Base-by-base conservation (phyloP, 2,888 invertebrate species). In the Pachycephus smyrnensis region DNA sequence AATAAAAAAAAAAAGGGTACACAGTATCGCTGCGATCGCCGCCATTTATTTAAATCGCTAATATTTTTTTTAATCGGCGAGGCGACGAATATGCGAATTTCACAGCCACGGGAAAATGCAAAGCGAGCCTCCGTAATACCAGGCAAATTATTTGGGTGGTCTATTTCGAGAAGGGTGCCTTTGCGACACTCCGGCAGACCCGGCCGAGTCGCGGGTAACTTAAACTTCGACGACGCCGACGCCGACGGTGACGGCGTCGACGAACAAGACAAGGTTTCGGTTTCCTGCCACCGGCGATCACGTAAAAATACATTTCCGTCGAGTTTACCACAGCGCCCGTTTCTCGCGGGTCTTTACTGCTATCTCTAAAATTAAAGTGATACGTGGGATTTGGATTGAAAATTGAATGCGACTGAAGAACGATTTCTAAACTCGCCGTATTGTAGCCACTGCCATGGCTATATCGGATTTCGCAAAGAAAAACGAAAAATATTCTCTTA, bases 61-160 rank as follows among this genome's bases (percentile, higher is more conserved):
- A 55, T 9, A 55, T 9, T 55, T 23, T 37, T 55, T 55, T 55
- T 23, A 6, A 55, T 23, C 9, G 55, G 6, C 23, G 9, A 55
- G 15, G 2, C 55, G 9, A 55, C 2, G 55, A 55, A 55, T 1
- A 9, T 1, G 55, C 55, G 9, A 55, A 55, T 55, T 55, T 55
- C 55, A 23, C 55, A 55, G 6, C 9, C 23, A 55, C 23, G 55
- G 55, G 9, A 55, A 55, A 55, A 55, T 55, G 2, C 55, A 23
- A 55, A 9, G 55, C 9, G 1, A 55, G 55, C 23, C 55, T 55
- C 84, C 84, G 86, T 90, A 91, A 91, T 91, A 87, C 88, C 91
- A 91, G 88, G 91, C 90, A 91, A 91, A 91, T 91, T 91, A 91
- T 91, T 91, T 91, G 89, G 91, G 91, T 89, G 91, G 90, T 91